Evolutionary conservation across 30 jellyfish, hydroid and myxozoan genomes (phyloP).

Genomic region (Aurelia aurita complex sp. Pacific): DNA sequence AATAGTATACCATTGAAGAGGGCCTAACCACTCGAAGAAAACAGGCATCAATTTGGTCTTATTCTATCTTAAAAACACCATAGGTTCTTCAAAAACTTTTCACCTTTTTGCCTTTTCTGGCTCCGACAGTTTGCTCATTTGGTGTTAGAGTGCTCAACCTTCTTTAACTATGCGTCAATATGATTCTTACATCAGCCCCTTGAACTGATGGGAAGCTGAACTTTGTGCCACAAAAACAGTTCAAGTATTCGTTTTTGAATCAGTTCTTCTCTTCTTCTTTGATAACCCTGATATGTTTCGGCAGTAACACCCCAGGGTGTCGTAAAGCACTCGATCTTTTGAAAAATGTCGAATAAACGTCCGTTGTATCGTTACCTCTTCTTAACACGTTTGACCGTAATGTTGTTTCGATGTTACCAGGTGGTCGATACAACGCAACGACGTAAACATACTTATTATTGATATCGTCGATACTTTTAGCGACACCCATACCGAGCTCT

Average conservation of each 20-base stretch:
- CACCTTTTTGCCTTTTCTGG: too few relatives aligned
- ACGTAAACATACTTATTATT: slow-evolving; percentile 93
- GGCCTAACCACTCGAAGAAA: too few relatives aligned
- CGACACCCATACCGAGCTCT: slow-evolving; percentile 99
- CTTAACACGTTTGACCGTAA: slow-evolving; percentile 88
- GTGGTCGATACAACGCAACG: slow-evolving; percentile 95
- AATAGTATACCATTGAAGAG: too few relatives aligned
- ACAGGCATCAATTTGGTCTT: too few relatives aligned
- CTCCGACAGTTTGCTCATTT: too few relatives aligned
- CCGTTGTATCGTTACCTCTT: slow-evolving; percentile 90
- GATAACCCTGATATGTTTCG: slow-evolving; percentile 10
- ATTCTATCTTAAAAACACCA: too few relatives aligned
- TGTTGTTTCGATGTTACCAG: slow-evolving; percentile 95
- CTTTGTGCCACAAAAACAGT: background rate
- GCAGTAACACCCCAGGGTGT: slow-evolving; percentile 36
- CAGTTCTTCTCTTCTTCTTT: slow-evolving; percentile 20
- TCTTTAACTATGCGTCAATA: too few relatives aligned
- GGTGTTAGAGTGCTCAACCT: too few relatives aligned
- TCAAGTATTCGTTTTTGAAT: background rate
- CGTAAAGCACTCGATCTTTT: slow-evolving; percentile 63
- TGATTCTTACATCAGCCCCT: too few relatives aligned
- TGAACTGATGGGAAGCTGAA: too few relatives aligned
- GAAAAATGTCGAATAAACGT: slow-evolving; percentile 93
- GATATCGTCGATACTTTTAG: slow-evolving; percentile 97
- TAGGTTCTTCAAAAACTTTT: too few relatives aligned